These are phyloP conservation scores for Nyctereutes procyonoides DNA, from an alignment of 2,113 vertebrate genomes.

Conservation along the genomic window DNA sequence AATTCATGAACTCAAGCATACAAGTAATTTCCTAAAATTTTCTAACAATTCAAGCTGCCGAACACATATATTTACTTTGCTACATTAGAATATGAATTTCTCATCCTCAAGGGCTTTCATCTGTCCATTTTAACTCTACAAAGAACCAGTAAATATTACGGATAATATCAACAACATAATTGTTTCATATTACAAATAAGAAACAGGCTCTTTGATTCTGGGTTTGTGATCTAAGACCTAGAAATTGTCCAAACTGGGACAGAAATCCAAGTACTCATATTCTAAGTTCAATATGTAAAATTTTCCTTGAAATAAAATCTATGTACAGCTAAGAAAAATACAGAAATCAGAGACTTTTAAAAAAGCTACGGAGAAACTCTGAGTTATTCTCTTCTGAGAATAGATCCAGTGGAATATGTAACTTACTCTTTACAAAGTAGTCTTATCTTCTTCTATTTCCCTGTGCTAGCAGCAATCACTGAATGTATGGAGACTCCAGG, in stretches of 20 bases:
- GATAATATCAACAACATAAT: background rate
- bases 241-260: background rate
- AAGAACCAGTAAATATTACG: conserved; percentile 46
- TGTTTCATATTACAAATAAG: background rate
- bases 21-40: conserved; percentile 45
- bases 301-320: conserved; percentile 9
- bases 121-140: background rate
- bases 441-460: background rate
- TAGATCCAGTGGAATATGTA: background rate
- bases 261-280: background rate
- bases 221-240: background rate
- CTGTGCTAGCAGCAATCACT: background rate
- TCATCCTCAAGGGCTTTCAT: background rate
- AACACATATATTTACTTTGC: conserved; percentile 6
- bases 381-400: background rate
- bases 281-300: background rate
- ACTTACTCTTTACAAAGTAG: background rate
- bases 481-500: background rate
- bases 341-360: background rate
- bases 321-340: background rate
- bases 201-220: background rate
- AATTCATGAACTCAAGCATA: conserved; percentile 42
- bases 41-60: background rate
- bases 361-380: background rate
- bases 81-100: conserved; percentile 4